Evolutionary conservation across 2,888 invertebrate genomes (phyloP).

Genomic region (Platycheirus albimanus): DNA sequence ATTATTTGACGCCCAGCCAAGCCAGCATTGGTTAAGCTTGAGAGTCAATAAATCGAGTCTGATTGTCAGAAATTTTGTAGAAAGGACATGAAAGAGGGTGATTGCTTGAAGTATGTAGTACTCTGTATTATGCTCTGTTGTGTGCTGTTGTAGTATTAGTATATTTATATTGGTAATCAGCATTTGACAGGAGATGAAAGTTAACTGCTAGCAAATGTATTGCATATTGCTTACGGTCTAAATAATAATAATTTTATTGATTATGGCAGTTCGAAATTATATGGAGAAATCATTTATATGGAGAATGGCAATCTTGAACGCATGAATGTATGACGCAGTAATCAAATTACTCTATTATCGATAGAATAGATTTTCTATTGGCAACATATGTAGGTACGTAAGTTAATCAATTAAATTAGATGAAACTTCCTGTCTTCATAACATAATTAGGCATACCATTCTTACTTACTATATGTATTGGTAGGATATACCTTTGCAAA

Average conservation of each 20-base stretch:
- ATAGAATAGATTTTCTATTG: conserved; percentile 44
- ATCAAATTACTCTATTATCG: conserved; percentile 49
- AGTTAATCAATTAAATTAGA: conserved; percentile 42
- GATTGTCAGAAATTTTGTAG: conserved; percentile 35
- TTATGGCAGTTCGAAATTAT: conserved; percentile 32
- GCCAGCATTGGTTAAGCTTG: conserved; percentile 26
- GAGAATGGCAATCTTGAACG: conserved; percentile 15
- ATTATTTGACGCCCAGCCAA: conserved; percentile 85
- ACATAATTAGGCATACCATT: conserved; percentile 30
- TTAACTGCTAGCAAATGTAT: conserved; percentile 30
- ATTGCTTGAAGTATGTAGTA: conserved; percentile 29
- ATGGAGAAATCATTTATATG: not conserved
- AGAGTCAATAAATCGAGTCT: conserved; percentile 39
- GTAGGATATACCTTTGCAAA: too few relatives aligned
- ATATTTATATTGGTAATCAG: conserved; percentile 24
- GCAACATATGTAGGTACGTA: conserved; percentile 19
- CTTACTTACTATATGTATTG: not conserved
- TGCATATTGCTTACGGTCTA: conserved; percentile 43
- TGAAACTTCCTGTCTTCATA: conserved; percentile 6
- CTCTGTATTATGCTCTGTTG: too few relatives aligned
- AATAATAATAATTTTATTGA: conserved; percentile 57
- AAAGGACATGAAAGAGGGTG: conserved; percentile 25
- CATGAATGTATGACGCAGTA: conserved; percentile 44
- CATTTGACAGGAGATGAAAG: conserved; percentile 44
- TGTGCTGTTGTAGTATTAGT: not conserved